Percentiles rank a stretch among this genome's conserved stretches.
phyloP scores from a whole-genome alignment of 2,113 vertebrate genomes.

The Ptilorrhoa leucosticta region DNA sequence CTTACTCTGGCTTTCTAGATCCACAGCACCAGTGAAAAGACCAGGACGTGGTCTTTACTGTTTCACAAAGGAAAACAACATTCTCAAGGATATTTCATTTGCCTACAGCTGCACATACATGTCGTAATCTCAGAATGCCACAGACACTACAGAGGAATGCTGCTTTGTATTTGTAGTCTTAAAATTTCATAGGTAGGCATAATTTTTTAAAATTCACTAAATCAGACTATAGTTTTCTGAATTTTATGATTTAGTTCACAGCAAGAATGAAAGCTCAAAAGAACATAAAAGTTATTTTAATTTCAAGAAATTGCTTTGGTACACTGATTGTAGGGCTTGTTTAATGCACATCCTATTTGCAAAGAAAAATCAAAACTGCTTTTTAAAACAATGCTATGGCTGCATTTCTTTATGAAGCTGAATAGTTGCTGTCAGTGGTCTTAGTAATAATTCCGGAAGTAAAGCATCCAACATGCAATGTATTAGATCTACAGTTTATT shows the following conservation, averaged over 20 bases:
- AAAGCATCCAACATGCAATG: slow-evolving; percentile 17
- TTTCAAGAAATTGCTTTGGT: slow-evolving; percentile 2
- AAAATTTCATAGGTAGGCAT: background rate
- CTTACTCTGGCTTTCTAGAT: background rate
- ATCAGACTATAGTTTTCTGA: background rate
- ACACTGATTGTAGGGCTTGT: background rate
- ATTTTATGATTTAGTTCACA: background rate
- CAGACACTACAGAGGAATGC: background rate
- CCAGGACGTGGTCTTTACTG: background rate
- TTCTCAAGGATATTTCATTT: background rate
- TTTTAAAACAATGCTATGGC: background rate
- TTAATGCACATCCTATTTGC: background rate
- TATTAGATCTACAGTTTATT: slow-evolving; percentile 26
- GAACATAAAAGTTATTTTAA: background rate
- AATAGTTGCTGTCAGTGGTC: background rate
- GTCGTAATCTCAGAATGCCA: background rate
- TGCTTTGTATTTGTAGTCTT: background rate
- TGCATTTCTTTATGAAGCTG: background rate
- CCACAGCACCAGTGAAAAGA: background rate
- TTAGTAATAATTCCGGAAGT: background rate
- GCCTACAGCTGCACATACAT: background rate
- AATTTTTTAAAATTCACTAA: background rate
- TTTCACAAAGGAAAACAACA: background rate
- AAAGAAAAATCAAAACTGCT: background rate
- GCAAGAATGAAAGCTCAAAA: background rate